Percentiles rank a stretch among this genome's conserved stretches.
These are phyloP conservation scores for Andrena hattorfiana DNA, from an alignment of 2,888 invertebrate species.

Conservation along the genomic window DNA sequence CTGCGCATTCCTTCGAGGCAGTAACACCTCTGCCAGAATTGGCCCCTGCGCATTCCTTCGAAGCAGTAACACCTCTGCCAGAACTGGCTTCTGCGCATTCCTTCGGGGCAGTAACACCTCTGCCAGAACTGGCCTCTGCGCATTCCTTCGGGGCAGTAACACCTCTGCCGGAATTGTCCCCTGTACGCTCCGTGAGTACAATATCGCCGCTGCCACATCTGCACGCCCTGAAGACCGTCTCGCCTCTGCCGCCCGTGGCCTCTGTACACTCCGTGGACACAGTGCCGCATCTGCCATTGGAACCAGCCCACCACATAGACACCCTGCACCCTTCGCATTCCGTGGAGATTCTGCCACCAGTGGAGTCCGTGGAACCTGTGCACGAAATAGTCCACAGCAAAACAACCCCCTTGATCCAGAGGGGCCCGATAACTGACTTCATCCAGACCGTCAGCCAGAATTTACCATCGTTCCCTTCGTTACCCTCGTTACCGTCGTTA, in stretches of 20 bases:
- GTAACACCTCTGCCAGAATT: background rate
- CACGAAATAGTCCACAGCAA: conserved; percentile 2
- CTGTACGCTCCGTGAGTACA: background rate
- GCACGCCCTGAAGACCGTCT: background rate
- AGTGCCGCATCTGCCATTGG: background rate
- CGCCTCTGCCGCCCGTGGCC: background rate
- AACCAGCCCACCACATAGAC: background rate
- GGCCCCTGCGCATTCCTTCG: background rate
- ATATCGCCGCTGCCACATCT: background rate
- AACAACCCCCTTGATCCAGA: background rate
- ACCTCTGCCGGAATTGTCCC: background rate
- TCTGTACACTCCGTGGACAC: conserved; percentile 6
- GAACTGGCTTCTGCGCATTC: background rate
- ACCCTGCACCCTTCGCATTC: background rate
- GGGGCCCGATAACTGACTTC: conserved; percentile 3
- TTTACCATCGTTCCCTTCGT: background rate
- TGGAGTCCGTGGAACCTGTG: background rate
- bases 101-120: background rate
- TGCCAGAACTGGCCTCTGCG: background rate
- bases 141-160: background rate
- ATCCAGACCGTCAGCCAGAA: background rate
- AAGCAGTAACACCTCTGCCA: no score
- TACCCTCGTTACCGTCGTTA: background rate
- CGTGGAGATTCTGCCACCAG: background rate
- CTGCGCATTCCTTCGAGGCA: background rate